Evolutionary conservation across 2,797 vertebrate species (phyloP).

Genomic region (Periophthalmus magnuspinnatus): DNA sequence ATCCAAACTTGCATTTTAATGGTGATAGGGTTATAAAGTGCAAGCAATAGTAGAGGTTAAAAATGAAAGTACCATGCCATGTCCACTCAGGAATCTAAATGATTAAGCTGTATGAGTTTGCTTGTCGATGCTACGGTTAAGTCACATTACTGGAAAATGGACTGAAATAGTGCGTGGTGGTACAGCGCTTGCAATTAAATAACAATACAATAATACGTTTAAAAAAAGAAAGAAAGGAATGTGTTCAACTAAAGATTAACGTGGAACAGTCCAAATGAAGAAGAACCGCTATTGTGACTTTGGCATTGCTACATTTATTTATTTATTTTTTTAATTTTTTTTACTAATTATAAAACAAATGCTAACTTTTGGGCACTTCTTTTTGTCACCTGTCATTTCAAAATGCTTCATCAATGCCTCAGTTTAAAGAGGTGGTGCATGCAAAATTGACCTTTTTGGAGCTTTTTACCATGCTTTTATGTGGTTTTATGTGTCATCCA

Average conservation of each 20-base stretch:
- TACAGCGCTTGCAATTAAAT: neutral
- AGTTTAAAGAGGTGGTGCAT: no score
- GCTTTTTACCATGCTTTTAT: no score
- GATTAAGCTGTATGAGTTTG: neutral
- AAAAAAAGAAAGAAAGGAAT: neutral
- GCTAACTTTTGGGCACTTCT: no score
- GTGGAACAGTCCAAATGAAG: no score
- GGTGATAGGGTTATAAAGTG: conserved; percentile 47
- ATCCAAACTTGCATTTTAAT: conserved; percentile 23
- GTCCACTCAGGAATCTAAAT: neutral
- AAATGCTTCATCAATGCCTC: no score
- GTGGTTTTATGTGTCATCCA: no score
- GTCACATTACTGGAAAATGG: neutral
- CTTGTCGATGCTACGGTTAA: neutral
- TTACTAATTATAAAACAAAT: no score
- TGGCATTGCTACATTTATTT: neutral
- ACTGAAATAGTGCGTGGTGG: neutral
- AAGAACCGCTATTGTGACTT: no score
- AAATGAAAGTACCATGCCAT: conserved; percentile 10
- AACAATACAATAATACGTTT: neutral
- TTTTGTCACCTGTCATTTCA: no score
- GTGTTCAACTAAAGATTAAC: no score
- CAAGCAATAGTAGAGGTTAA: conserved; percentile 30
- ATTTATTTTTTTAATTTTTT: neutral
- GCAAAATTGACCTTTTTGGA: no score